Conservation (phyloP, 2,113 vertebrate species). For the Alligator mississippiensis region DNA sequence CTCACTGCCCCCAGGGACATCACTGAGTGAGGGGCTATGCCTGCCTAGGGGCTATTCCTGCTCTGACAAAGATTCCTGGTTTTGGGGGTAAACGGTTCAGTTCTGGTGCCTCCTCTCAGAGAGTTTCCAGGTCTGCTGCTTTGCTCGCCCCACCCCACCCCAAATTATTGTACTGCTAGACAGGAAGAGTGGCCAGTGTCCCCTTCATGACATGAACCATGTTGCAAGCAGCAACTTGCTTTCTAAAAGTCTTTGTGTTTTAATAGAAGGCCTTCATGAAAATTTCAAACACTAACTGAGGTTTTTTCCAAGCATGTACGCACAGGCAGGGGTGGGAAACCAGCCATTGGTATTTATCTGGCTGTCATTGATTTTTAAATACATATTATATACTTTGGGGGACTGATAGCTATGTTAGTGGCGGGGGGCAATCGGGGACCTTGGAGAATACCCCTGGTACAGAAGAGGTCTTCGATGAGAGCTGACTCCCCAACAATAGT, state of each 20-base stretch:
- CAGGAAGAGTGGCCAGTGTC: background rate
- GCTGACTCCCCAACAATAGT: background rate
- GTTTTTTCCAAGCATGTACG: background rate
- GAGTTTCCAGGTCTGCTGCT: too few species aligned
- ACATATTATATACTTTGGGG: background rate
- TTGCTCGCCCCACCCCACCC: too few species aligned
- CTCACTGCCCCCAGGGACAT: too few species aligned
- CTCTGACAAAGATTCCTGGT: too few species aligned
- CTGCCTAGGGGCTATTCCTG: too few species aligned
- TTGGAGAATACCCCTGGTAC: background rate
- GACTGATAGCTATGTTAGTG: background rate
- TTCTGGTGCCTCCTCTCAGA: too few species aligned
- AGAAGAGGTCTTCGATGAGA: background rate
- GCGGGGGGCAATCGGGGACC: background rate
- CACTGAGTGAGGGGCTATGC: too few species aligned
- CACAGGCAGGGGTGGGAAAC: background rate
- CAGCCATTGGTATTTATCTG: accelerated
- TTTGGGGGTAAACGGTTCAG: too few species aligned
- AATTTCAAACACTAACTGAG: background rate
- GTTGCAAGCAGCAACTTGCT: background rate
- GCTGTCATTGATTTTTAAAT: background rate
- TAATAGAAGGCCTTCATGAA: background rate
- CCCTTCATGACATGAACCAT: background rate
- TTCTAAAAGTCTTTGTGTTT: background rate
- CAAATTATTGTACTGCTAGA: too few species aligned